Evolutionary conservation across 2,113 vertebrate species (phyloP), one percentile per base, ranked within the genome.

Genomic region (Psettodes erumei): DNA sequence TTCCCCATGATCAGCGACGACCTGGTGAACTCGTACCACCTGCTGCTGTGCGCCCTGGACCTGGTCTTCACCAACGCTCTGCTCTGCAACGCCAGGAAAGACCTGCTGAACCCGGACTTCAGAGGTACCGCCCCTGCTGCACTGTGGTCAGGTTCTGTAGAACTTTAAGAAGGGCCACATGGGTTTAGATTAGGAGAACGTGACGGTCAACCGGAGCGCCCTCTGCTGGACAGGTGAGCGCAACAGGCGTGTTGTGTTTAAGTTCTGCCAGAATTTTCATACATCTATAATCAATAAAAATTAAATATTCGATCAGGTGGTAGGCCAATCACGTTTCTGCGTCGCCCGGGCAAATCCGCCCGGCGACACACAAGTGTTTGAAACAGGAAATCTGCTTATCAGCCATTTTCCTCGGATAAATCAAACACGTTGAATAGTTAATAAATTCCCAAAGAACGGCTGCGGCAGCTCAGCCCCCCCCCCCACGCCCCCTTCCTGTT

Each of bases 1-100:
- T 99, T 99, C 83, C 97, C 97, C 3, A 97, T 98, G 96, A 98
- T 98, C 87, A 98, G 97, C 21, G 97, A 98, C 77, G 97, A 98
- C 86, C 91, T 99, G 90, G 97, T 99, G 86, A 99, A 99, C 92
- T 98, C 97, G 11, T 99, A 96, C 42, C 97, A 98, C 72, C 96
- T 99, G 78, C 90, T 99, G 79, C 86, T 99, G 1, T 98, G 97
- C 63, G 94, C 96, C 30, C 91, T 99, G 83, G 97, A 99, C 87
- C 93, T 99, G 0, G 96, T 98, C 37, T 96, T 96, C 91, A 95
- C 95, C 84, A 98, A 95, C 79, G 94, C 97, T 35, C 90, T 98
- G 32, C 94, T 97, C 1, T 96, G 96, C 76, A 94, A 96, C 8
- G 94, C 95, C 85, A 93, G 96, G 16, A 98, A 95, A 68, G 97